Evolutionary conservation across 2,888 invertebrate species (phyloP).

Genomic region (Tanytarsus gracilentus): DNA sequence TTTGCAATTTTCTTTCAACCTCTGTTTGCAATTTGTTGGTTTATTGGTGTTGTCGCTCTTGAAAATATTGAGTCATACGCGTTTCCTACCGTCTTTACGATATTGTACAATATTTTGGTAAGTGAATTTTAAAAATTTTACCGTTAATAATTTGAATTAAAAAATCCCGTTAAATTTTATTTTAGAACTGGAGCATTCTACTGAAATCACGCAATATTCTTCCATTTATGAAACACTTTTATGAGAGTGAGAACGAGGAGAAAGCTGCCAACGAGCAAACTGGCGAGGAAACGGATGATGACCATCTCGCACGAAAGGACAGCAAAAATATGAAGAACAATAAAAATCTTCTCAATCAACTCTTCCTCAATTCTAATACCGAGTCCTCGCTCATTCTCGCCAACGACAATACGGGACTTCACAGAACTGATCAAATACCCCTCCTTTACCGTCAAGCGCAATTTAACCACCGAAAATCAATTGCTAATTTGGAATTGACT

Average conservation of each 20-base stretch:
- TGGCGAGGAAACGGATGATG: constrained; percentile 3
- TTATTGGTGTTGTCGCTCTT: constrained; percentile 61
- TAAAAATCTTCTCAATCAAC: constrained; percentile 20
- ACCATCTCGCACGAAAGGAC: constrained; percentile 10
- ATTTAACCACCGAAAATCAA: constrained; percentile 24
- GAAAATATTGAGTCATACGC: constrained; percentile 57
- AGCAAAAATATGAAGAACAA: constrained; percentile 23
- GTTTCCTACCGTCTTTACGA: constrained; percentile 51
- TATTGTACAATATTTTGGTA: constrained; percentile 52
- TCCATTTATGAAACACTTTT: constrained; percentile 26
- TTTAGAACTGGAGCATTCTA: constrained; percentile 21
- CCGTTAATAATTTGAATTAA: neutral
- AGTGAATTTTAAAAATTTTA: constrained; percentile 32
- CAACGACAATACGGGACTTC: neutral
- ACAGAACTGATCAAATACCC: constrained; percentile 17
- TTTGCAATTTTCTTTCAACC: constrained; percentile 60
- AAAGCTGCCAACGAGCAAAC: constrained; percentile 4
- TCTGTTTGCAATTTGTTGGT: constrained; percentile 63
- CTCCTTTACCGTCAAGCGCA: constrained; percentile 17
- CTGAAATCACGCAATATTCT: constrained; percentile 19
- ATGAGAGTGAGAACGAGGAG: neutral
- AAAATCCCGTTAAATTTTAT: neutral
- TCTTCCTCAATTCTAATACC: constrained; percentile 9
- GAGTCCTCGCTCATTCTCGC: neutral
- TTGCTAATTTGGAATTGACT: constrained; percentile 18